These are phyloP conservation scores for Thamnophis sirtalis DNA, from an alignment of 2,113 vertebrate species.

Conservation along the genomic window DNA sequence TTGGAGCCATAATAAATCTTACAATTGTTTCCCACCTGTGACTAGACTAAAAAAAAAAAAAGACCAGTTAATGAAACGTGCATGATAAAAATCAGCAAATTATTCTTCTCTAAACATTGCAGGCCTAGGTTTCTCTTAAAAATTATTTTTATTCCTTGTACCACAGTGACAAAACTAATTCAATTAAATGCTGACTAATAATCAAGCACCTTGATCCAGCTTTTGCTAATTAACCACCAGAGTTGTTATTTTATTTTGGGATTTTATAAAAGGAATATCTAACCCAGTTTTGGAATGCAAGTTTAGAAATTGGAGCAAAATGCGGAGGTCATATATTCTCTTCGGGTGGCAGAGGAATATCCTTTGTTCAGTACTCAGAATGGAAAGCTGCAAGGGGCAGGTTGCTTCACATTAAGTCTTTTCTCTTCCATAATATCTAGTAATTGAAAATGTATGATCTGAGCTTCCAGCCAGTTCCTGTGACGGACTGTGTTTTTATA, in stretches of 20 bases:
- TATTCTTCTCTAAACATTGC: constrained; percentile 25
- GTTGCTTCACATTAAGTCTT: background rate
- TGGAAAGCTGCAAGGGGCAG: background rate
- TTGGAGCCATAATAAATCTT: background rate
- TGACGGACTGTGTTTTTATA: background rate
- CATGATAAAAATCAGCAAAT: constrained; percentile 2
- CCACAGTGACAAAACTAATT: constrained; percentile 32
- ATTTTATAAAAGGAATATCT: constrained; percentile 42
- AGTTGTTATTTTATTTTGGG: constrained; percentile 52
- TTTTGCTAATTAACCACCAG: constrained; percentile 63
- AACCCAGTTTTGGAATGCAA: constrained; percentile 43
- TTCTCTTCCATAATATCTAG: background rate
- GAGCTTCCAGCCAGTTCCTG: background rate
- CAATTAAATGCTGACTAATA: constrained; percentile 38
- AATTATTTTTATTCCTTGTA: constrained; percentile 18
- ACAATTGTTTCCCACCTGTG: background rate
- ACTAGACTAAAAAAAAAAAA: background rate
- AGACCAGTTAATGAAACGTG: constrained; percentile 22
- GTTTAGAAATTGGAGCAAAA: constrained; percentile 32
- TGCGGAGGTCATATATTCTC: background rate
- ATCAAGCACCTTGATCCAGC: constrained; percentile 47
- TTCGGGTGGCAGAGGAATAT: background rate
- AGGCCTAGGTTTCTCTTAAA: background rate
- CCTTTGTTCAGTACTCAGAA: background rate
- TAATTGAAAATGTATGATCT: background rate